Evolutionary conservation across 1,140 invertebrate species (phyloP).

Genomic region (Psix sp.): DNA sequence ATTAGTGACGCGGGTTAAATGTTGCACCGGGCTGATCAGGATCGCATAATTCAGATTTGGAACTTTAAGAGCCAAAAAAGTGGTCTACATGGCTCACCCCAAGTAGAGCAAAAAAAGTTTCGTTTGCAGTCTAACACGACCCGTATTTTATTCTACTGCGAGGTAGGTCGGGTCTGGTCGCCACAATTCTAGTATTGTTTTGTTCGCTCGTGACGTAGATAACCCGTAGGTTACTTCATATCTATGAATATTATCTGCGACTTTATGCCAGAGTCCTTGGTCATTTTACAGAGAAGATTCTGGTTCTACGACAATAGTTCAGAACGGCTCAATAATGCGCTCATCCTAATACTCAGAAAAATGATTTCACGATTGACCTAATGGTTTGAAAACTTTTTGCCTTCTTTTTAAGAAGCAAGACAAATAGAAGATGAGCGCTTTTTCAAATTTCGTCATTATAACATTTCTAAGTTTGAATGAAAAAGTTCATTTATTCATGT

Average conservation of each 20-base stretch:
- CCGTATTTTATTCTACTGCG: constrained; percentile 44
- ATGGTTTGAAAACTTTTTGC: too few relatives aligned
- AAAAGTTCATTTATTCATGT: too few relatives aligned
- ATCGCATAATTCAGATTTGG: constrained; percentile 25
- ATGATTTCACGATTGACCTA: too few relatives aligned
- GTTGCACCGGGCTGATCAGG: constrained; percentile 20
- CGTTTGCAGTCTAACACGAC: too few relatives aligned
- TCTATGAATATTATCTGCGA: constrained; percentile 67
- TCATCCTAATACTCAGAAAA: constrained; percentile 9
- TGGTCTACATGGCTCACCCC: constrained; percentile 7
- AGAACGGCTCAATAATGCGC: constrained; percentile 60
- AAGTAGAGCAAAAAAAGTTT: too few relatives aligned
- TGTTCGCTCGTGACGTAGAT: constrained; percentile 63
- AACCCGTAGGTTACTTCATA: constrained; percentile 61
- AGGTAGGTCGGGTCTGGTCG: constrained; percentile 51
- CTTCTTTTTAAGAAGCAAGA: too few relatives aligned
- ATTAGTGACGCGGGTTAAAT: constrained; percentile 23
- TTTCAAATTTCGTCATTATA: too few relatives aligned
- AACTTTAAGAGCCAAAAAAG: constrained; percentile 17
- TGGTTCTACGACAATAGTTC: constrained; percentile 59
- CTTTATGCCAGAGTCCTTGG: constrained; percentile 62
- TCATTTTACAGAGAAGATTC: constrained; percentile 52
- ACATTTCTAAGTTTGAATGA: too few relatives aligned
- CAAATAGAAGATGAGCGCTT: too few relatives aligned
- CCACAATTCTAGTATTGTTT: constrained; percentile 60